Evolutionary conservation across 2,888 invertebrate genomes (phyloP), one percentile per base, ranked within the genome.

Genomic region (Phoronis australis): DNA sequence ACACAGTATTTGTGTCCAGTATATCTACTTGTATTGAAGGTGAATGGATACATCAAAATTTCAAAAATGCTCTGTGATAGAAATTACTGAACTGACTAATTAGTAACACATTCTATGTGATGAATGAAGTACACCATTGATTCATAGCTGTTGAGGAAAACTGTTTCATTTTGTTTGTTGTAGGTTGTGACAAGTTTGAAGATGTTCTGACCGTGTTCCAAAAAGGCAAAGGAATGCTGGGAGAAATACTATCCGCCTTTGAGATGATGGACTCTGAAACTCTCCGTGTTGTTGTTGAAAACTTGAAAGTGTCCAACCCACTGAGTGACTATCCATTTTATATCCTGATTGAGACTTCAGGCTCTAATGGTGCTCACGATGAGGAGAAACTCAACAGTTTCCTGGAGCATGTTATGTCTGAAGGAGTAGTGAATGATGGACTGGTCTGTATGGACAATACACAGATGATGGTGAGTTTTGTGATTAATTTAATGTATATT

Each of bases 161-260:
- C n/a, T 45, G 35, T 18, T n/a, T 40, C 21, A 45, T 45, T 40
- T 21, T 40, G 20, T 35, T 40, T 12, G 5, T 37, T 45, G 38
- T 12, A 41, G 26, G 91, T 24, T 79, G 92, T 35, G 78, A 85
- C 48, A 84, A 81, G 31, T 97, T 92, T 74, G 85, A 88, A 35
- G 82, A 85, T 55, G 85, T 94, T 22, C 77, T 94, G 15, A 80
- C 85, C 60, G 83, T 90, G 0, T 88, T 87, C 69, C 81, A 83
- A 59, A 80, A 83, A 54, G 90, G 93, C 0, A 90, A 87, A 74
- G 76, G 76, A 0, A 82, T 84, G 23, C 79, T 95, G 12, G 89
- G 87, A 1, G 96, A 97, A 80, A 89, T 94, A 57, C 76, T 99
- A 37, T 95, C 96, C 3, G 92, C 96, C 0, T 96, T 91, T 78